Conservation (phyloP, 23 tunicate species). For the Diplosoma virens region DNA sequence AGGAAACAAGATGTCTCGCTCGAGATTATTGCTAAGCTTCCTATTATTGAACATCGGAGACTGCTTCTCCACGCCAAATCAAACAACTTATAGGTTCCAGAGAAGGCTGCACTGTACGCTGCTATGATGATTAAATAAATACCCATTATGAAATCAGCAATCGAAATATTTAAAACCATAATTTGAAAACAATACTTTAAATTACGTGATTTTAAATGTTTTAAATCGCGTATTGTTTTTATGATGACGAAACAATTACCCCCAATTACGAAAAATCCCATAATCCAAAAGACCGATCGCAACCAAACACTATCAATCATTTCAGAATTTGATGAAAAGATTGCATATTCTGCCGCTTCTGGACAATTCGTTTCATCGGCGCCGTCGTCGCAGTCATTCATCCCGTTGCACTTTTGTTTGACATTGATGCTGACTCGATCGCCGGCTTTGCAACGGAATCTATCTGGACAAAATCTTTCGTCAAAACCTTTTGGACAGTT, state of each 20-base stretch:
- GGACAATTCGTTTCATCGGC: constrained; percentile 7
- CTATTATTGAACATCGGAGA: background rate
- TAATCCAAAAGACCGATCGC: background rate
- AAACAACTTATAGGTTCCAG: constrained; percentile 20
- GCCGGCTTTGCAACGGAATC: constrained; percentile 8
- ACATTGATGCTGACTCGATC: constrained; percentile 16
- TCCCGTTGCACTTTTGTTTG: background rate
- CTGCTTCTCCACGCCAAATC: constrained; percentile 34
- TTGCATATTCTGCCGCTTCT: too few species aligned
- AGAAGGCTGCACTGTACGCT: constrained; percentile 1
- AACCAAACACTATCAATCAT: constrained; percentile 1
- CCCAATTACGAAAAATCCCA: background rate
- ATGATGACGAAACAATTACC: constrained; percentile 1
- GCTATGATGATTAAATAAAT: constrained; percentile 33
- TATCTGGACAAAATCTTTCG: constrained; percentile 12
- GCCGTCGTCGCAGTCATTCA: constrained; percentile 1
- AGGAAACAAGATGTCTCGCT: constrained; percentile 26
- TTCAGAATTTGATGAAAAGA: constrained; percentile 21
- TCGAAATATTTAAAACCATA: constrained; percentile 35
- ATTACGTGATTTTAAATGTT: background rate
- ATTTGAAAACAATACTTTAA: background rate
- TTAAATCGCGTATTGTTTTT: background rate
- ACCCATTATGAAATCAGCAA: constrained; percentile 51
- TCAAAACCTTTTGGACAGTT: constrained; percentile 19
- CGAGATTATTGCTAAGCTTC: constrained; percentile 21